Conservation (phyloP, 2,113 vertebrate genomes). For the Centropristis striata region DNA sequence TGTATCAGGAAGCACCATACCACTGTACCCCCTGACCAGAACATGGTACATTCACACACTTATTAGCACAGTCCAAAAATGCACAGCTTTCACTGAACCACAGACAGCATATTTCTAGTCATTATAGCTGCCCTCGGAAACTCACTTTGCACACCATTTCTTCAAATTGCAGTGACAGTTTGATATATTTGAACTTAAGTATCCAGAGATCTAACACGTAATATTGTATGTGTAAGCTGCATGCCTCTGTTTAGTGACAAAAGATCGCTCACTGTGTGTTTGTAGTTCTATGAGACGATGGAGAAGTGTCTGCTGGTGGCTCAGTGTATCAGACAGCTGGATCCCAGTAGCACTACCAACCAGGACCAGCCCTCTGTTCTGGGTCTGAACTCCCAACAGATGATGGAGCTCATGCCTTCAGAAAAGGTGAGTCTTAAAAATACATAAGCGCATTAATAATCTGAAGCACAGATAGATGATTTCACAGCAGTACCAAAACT, state of each 20-base stretch:
- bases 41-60: constrained; percentile 75
- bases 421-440: constrained; percentile 71
- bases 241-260: too few relatives aligned
- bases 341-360: constrained; percentile 62
- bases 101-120: not conserved
- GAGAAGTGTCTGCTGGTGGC: constrained; percentile 87
- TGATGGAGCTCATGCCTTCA: constrained; percentile 85
- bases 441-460: not conserved
- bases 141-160: not conserved
- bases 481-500: not conserved
- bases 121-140: not conserved
- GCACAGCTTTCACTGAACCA: not conserved
- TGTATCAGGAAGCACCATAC: constrained; percentile 80
- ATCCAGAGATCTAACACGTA: too few relatives aligned
- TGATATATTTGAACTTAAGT: not conserved
- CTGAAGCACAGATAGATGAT: too few relatives aligned
- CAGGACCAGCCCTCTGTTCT: constrained; percentile 75
- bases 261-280: not conserved
- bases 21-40: constrained; percentile 78
- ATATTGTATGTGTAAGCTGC: too few relatives aligned
- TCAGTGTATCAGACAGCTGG: constrained; percentile 83
- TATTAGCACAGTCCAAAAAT: not conserved
- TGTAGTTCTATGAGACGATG: constrained; percentile 87
- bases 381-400: constrained; percentile 80
- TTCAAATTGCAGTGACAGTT: not conserved